Percentiles rank a stretch among this genome's conserved stretches.
These are phyloP conservation scores for Adela reaumurella DNA, from an alignment of 2,888 invertebrate genomes.

Conservation along the genomic window DNA sequence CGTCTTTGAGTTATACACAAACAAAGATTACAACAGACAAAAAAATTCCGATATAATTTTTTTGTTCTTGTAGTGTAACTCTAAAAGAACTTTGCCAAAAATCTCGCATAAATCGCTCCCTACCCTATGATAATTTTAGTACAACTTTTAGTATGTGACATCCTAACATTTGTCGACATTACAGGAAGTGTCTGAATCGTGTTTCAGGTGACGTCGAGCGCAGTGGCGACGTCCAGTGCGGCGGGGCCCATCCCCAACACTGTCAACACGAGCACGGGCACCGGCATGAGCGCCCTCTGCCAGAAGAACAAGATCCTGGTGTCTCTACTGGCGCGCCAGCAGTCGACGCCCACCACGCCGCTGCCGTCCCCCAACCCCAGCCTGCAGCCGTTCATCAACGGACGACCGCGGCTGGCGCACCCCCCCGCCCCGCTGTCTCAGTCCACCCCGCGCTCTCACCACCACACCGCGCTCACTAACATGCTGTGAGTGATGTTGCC, in stretches of 20 bases:
- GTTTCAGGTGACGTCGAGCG: conserved; percentile 55
- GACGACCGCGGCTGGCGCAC: conserved; percentile 20
- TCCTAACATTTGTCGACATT: too few relatives aligned
- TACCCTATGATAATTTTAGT: too few relatives aligned
- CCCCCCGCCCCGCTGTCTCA: conserved; percentile 25
- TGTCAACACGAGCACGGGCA: conserved; percentile 18
- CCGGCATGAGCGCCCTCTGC: conserved; percentile 65
- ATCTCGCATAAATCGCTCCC: too few relatives aligned
- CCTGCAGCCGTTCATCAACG: conserved; percentile 28
- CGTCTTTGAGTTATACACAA: too few relatives aligned
- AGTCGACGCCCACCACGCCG: conserved; percentile 63
- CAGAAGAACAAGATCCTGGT: conserved; percentile 85
- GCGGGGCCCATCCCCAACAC: conserved; percentile 35
- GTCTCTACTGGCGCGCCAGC: conserved; percentile 72
- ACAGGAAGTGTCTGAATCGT: too few relatives aligned
- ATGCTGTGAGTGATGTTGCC: conserved; percentile 1
- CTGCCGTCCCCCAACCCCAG: conserved; percentile 70
- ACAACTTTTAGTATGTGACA: too few relatives aligned
- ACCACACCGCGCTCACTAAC: conserved; percentile 15
- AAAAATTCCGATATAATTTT: too few relatives aligned
- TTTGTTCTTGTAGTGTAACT: too few relatives aligned
- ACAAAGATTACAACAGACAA: too few relatives aligned
- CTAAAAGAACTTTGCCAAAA: too few relatives aligned
- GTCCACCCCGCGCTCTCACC: conserved; percentile 24
- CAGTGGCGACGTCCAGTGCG: conserved; percentile 33